Percentiles rank a stretch among this genome's conserved stretches.
These are phyloP conservation scores for Nestor notabilis DNA, from an alignment of 2,113 vertebrate species.

Conservation along the genomic window DNA sequence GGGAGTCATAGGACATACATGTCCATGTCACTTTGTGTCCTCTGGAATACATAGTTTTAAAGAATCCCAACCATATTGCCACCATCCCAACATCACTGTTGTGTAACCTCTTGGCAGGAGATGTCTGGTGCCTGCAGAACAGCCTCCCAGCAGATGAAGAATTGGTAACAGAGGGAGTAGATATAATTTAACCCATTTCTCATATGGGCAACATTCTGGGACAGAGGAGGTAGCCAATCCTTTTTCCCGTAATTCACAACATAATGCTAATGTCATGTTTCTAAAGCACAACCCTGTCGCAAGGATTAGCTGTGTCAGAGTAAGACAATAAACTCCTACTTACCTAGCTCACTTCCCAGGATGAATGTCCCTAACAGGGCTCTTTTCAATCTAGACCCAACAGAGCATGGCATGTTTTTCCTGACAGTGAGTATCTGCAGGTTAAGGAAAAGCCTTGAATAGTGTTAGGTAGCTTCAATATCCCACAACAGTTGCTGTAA, in stretches of 20 bases:
- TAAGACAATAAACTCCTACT: neutral
- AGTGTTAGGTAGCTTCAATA: neutral
- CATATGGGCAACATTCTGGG: neutral
- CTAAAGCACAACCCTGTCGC: neutral
- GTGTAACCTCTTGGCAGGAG: neutral
- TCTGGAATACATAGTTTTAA: neutral
- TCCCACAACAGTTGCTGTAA: neutral
- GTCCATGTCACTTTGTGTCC: neutral
- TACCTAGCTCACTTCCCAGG: neutral
- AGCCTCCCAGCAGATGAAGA: neutral
- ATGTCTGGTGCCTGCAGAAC: neutral
- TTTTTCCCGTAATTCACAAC: neutral
- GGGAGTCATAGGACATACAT: accelerated
- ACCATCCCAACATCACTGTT: accelerated
- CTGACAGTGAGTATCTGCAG: neutral
- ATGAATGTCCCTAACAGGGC: neutral
- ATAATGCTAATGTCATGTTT: neutral
- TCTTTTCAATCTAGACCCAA: neutral
- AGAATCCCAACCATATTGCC: neutral
- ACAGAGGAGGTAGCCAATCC: neutral
- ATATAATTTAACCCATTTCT: neutral
- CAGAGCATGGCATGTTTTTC: neutral
- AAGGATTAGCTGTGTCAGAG: neutral
- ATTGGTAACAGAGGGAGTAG: neutral
- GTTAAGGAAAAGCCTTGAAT: neutral